Base-by-base conservation (phyloP, 2,888 invertebrate species). In the Amblyteles armatorius region DNA sequence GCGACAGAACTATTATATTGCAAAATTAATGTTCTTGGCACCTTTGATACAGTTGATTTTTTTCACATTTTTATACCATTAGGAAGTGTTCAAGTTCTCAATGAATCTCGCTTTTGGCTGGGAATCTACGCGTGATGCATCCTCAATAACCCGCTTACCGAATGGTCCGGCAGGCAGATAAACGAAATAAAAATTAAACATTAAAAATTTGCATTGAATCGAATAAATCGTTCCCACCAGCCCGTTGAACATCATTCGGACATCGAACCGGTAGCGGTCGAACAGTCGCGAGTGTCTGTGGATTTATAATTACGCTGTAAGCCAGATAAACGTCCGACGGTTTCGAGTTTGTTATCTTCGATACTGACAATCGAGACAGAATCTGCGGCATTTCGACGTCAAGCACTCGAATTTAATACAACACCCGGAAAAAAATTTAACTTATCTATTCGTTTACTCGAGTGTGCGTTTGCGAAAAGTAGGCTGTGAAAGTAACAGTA, bases 161-260 rank as follows among this genome's bases (percentile, higher is more conserved):
- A 36, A 36, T 36, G 36, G 9, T 9, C 36, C 9, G 36, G 36
- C 9, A 9, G 2, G 36, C 36, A 36, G 9, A 9, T 36, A 9
- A 9, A 9, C 9, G 9, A 19, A 55, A 19, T 2, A 52, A 19
- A 9, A 52, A 52, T 52, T 5, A 19, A 19, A 55, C 0, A 22
- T 1, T 9, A 57, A 57, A 3, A 9, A 57, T 7, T 13, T 4
- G 44, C 9, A 68, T 19, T 11, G 26, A 71, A 1, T 13, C 16
- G 50, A 77, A 84, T 72, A 80, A 80, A 68, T 65, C 73, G 68
- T 65, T 36, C 26, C 26, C 22, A 22, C 26, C 0, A 1, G 22
- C 22, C 4, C 26, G 22, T 11, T 9, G 9, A 13, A 11, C 26
- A 13, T 57, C 57, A 22, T 26, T 57, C 57, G 57, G 22, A 7